Conservation (phyloP, 2,888 invertebrate genomes). For the Luperina nickerlii region DNA sequence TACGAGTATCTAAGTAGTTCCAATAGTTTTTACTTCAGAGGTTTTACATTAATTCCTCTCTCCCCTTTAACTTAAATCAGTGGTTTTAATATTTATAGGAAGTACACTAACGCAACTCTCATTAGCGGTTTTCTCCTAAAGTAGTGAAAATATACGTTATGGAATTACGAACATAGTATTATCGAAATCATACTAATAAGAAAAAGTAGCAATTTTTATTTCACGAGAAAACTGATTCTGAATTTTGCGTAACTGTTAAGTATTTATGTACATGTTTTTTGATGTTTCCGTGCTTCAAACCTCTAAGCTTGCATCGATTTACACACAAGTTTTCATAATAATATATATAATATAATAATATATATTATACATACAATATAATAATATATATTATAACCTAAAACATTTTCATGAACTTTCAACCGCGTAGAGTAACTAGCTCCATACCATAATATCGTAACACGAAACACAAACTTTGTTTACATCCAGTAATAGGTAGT, state of each 20-base stretch:
- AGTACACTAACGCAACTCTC: not conserved
- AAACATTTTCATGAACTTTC: conserved; percentile 1
- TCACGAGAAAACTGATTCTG: not conserved
- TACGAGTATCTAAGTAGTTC: conserved; percentile 14
- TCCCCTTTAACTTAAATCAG: not conserved
- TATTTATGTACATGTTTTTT: not conserved
- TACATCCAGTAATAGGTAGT: conserved; percentile 55
- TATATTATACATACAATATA: no score
- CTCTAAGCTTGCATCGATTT: not conserved
- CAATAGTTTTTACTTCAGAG: conserved; percentile 11
- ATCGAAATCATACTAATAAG: not conserved
- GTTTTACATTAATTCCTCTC: not conserved
- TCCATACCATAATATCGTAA: conserved; percentile 3
- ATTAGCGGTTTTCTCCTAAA: not conserved
- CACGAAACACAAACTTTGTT: conserved; percentile 44
- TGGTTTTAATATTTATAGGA: not conserved
- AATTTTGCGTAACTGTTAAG: no score
- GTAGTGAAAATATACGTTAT: not conserved
- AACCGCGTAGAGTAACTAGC: not conserved
- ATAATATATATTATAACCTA: no score
- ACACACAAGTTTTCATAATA: not conserved
- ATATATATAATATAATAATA: no score
- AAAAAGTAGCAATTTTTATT: not conserved
- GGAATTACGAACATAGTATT: not conserved
- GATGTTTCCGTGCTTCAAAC: not conserved